These are phyloP conservation scores for Amaurobius ferox DNA, from an alignment of 2,888 invertebrate species.

Conservation along the genomic window DNA sequence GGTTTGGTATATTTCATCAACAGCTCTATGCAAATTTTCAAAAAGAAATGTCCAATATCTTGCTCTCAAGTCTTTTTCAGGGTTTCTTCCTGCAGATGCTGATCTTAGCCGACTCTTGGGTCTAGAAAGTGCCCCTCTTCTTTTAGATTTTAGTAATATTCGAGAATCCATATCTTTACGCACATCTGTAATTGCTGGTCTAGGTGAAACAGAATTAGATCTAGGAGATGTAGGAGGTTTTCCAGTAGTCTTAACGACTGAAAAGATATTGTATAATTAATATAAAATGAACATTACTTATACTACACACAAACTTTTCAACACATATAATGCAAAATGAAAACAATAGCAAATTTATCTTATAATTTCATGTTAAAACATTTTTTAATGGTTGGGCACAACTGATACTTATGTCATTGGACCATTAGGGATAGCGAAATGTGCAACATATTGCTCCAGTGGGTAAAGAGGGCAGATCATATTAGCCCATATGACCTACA, in stretches of 20 bases:
- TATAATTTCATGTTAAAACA: too few species aligned
- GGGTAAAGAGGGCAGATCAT: too few species aligned
- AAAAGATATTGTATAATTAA: too few species aligned
- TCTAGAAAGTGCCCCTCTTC: conserved; percentile 9
- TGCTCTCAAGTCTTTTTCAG: conserved; percentile 85
- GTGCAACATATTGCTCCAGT: too few species aligned
- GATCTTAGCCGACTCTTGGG: conserved; percentile 60
- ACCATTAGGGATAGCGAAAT: too few species aligned
- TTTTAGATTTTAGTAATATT: conserved; percentile 8
- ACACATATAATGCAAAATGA: too few species aligned
- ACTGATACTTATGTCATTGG: too few species aligned
- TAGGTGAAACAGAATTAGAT: conserved; percentile 70
- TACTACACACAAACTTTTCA: too few species aligned
- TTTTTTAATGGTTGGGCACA: too few species aligned
- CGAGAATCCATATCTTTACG: conserved; percentile 13
- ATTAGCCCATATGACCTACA: too few species aligned
- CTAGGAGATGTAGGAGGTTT: conserved; percentile 70
- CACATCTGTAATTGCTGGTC: conserved; percentile 26
- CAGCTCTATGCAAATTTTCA: conserved; percentile 93
- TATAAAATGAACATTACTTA: too few species aligned
- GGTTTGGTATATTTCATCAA: conserved; percentile 96
- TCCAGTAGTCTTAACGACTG: conserved; percentile 29
- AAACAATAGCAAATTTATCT: too few species aligned
- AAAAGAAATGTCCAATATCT: conserved; percentile 97
- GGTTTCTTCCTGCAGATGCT: conserved; percentile 71